Evolutionary conservation across 2,888 invertebrate genomes (phyloP), one percentile per base, ranked within the genome.

Genomic region (Andrena bicolor): DNA sequence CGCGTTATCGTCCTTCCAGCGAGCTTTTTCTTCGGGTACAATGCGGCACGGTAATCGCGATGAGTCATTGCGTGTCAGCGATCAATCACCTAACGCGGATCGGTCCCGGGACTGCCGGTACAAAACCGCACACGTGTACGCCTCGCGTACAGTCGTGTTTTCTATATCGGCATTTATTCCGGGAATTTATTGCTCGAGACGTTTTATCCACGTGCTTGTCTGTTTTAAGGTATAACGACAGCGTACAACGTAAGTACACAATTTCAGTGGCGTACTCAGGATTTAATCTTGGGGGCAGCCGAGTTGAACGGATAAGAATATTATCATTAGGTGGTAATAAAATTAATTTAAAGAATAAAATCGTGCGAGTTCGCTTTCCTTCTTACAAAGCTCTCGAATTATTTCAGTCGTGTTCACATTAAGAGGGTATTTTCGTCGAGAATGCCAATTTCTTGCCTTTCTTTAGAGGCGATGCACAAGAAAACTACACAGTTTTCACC

Each of bases 1-100:
- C 63, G 76, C 71, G 80, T 86, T 88, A 87, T 88, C 88, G 76
- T 78, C 76, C 56, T 73, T 48, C 53, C 73, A 65, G 76, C 73
- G 79, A 49, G 84, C 75, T 82, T 82, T 82, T 83, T 80, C 82
- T 76, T 72, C 53, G 68, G 56, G 63, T 78, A 80, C 80, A 83
- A 81, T 71, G 84, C 75, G 68, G 65, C 56, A 58, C 80, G 86
- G 82, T 85, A 87, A 86, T 86, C 89, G 77, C 76, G 79, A 74
- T 86, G 89, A 89, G 84, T 89, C 89, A 88, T 86, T 83, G 81
- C 80, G 75, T 83, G 87, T 86, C 89, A 85, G 83, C 84, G 85
- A 89, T 89, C 89, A 87, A 89, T 89, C 89, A 89, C 86, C 80
- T 83, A 81, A 85, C 65, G 41, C 69, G 53, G 87, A 88, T 88